Evolutionary conservation across 2,113 vertebrate genomes (phyloP).

Genomic region (Genyomyrus donnyi): DNA sequence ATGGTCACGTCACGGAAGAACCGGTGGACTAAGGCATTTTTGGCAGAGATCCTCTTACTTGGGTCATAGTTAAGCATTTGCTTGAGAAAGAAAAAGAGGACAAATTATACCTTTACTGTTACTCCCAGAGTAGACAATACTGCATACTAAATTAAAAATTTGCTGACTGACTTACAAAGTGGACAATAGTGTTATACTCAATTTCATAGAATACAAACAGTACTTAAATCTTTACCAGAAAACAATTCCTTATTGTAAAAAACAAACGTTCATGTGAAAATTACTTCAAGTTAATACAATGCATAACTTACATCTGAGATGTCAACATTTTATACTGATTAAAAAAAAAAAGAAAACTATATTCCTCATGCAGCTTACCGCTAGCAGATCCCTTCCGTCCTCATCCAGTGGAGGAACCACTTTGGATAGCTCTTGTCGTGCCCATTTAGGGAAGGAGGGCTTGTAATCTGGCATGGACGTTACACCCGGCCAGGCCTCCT

Average conservation of each 20-base stretch:
- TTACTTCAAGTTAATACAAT: not conserved
- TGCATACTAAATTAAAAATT: not conserved
- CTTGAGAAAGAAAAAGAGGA: constrained; percentile 44
- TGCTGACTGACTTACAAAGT: not conserved
- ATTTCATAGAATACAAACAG: not conserved
- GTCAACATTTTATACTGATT: not conserved
- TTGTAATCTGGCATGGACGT: constrained; percentile 93
- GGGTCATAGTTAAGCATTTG: constrained; percentile 92
- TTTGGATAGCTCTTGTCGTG: constrained; percentile 80
- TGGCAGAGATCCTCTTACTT: constrained; percentile 87
- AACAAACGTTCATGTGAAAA: not conserved
- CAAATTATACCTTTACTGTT: not conserved
- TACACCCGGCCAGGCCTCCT: constrained; percentile 81
- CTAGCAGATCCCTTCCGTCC: constrained; percentile 79
- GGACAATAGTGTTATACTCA: not conserved
- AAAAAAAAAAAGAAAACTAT: not conserved
- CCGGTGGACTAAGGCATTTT: constrained; percentile 79
- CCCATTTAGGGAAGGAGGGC: constrained; percentile 88
- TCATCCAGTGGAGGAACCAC: constrained; percentile 84
- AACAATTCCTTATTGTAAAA: not conserved
- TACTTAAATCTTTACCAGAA: not conserved
- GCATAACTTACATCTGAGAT: not conserved
- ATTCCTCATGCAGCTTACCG: constrained; percentile 56
- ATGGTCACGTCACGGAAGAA: constrained; percentile 89
- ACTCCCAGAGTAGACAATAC: not conserved